Conservation (phyloP, 2,113 vertebrate species). For the Chelonoidis abingdonii region DNA sequence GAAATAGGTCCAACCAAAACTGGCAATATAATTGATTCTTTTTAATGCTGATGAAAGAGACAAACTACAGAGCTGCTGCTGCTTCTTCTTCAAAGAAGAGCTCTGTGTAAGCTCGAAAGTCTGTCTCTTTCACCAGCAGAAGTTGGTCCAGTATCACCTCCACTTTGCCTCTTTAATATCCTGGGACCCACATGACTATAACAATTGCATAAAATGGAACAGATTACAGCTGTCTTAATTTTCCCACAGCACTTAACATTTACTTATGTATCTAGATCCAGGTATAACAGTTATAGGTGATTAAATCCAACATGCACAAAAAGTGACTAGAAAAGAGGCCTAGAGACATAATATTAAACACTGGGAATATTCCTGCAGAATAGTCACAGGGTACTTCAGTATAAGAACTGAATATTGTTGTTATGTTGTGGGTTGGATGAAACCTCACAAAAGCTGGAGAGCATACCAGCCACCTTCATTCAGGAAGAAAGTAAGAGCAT, state of each 20-base stretch:
- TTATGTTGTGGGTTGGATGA: neutral
- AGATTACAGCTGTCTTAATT: neutral
- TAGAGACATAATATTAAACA: neutral
- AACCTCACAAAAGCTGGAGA: neutral
- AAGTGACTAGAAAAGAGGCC: neutral
- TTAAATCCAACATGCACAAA: neutral
- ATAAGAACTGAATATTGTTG: accelerated
- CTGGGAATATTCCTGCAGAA: neutral
- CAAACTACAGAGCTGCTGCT: too few species aligned
- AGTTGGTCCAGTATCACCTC: neutral
- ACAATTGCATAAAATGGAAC: neutral
- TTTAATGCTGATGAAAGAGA: neutral
- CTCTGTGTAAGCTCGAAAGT: too few species aligned
- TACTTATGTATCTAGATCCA: neutral
- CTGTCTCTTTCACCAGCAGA: too few species aligned
- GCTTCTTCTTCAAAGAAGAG: too few species aligned
- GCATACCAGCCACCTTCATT: neutral
- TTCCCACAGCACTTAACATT: neutral
- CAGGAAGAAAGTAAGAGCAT: neutral
- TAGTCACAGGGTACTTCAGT: neutral
- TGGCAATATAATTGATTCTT: neutral
- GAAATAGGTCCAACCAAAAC: too few species aligned
- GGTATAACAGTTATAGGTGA: accelerated
- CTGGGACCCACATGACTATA: neutral
- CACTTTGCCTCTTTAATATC: neutral